Base-by-base conservation (phyloP, 2,113 vertebrate species). In the Toxotes chatareus region DNA sequence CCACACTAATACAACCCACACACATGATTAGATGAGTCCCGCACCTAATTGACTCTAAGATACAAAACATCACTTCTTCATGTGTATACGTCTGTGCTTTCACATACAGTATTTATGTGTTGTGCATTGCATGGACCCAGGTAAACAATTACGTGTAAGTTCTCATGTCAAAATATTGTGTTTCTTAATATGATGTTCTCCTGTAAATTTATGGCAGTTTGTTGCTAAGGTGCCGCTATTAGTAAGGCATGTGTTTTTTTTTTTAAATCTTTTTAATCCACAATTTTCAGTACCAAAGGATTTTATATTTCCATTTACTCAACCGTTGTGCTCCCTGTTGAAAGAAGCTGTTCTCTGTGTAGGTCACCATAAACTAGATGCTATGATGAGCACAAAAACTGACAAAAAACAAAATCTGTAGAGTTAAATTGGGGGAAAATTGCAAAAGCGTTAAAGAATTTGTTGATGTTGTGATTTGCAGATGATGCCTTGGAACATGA, bases 1-100 rank as follows among this genome's bases (percentile, higher is more conserved):
- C 27, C 27, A 27, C 27, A 27, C 27, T 93, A 89, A 93, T 89
- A 88, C 88, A 94, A 92, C 85, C 90, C 80, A 86, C 47, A 36
- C 66, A 65, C 57, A 68, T 47, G 80, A 92, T 91, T 75, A 89
- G 69, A 91, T 83, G 66, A 83, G 79, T 56, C 32, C 1, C 7
- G 34, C 32, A 81, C 63, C 82, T 77, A 80, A 83, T 71, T 70
- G 51, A 79, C 59, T 75, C 21, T 38, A 53, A 67, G 53, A 67
- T 32, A 53, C 23, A 66, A 67, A 76, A 49, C 49, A 61, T 2
- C 16, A 32, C 57, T 55, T 46, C 66, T 84, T 63, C 65, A 27
- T 75, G 40, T 13, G 4, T 76, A 5, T 53, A n/a, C 36, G 68
- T 31, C 65, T 34, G 55, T 40, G 31, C 62, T 73, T 77, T 74